These are phyloP conservation scores for Ptychobarbus kaznakovi DNA, from an alignment of 2,797 vertebrate species.

Conservation along the genomic window DNA sequence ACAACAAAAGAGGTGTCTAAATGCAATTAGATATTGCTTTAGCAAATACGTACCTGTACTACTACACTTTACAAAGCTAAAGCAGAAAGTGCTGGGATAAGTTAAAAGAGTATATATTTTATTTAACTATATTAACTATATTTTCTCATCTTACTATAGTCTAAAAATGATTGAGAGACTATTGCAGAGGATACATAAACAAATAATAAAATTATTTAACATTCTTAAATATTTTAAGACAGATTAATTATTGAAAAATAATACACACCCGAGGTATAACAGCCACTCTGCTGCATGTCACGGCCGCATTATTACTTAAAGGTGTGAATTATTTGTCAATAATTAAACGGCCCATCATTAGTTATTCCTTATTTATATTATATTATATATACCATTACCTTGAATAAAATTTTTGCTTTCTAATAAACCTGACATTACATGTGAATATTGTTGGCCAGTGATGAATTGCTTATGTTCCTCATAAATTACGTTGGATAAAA, in stretches of 20 bases:
- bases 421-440: background rate
- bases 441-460: background rate
- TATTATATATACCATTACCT: background rate
- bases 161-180: background rate
- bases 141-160: background rate
- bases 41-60: background rate
- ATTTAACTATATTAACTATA: background rate
- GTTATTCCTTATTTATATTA: slow-evolving; percentile 14
- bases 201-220: slow-evolving; percentile 6
- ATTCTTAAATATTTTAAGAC: background rate
- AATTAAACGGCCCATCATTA: background rate
- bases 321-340: background rate
- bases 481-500: background rate
- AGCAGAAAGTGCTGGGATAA: background rate
- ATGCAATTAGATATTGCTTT: background rate
- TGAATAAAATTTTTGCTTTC: background rate
- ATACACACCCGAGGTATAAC: background rate
- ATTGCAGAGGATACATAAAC: background rate
- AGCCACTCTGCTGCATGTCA: background rate
- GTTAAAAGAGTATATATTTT: background rate
- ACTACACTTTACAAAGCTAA: background rate
- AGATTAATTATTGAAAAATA: background rate
- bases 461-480: background rate
- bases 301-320: background rate
- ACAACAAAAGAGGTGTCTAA: background rate